Evolutionary conservation across 1,140 invertebrate species (phyloP).

Genomic region (Ptiloglossa arizonensis): DNA sequence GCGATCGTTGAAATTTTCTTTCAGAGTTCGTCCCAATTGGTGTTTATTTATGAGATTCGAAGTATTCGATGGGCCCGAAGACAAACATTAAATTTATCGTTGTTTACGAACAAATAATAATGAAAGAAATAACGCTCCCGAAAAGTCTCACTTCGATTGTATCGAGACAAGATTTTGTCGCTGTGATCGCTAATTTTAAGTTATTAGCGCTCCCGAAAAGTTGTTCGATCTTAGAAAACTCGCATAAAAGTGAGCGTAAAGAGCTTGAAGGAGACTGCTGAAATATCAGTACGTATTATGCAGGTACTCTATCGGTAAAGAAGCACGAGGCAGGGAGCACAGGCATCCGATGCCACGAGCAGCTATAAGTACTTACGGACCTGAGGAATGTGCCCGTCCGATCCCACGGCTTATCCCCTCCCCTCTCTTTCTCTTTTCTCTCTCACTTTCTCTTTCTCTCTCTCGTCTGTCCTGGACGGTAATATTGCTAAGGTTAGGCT

Average conservation of each 20-base stretch:
- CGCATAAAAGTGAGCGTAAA: background rate
- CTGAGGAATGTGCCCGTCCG: conserved; percentile 79
- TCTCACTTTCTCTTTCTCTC: conserved; percentile 42
- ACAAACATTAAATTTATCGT: too few species aligned
- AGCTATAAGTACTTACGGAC: conserved; percentile 67
- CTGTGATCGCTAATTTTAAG: too few species aligned
- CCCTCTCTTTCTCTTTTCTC: conserved; percentile 46
- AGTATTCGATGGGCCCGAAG: too few species aligned
- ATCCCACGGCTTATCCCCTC: conserved; percentile 77
- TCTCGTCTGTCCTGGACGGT: conserved; percentile 22
- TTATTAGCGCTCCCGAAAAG: too few species aligned
- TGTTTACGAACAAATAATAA: too few species aligned
- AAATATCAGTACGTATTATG: conserved; percentile 60
- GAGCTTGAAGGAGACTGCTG: conserved; percentile 24
- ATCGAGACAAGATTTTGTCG: too few species aligned
- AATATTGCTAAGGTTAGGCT: conserved; percentile 53
- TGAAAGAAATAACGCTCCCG: too few species aligned
- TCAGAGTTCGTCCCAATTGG: too few species aligned
- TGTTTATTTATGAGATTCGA: too few species aligned
- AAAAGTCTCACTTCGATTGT: too few species aligned
- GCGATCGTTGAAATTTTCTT: too few species aligned
- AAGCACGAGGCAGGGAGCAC: conserved; percentile 55
- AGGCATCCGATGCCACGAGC: conserved; percentile 73
- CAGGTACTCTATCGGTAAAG: conserved; percentile 58
- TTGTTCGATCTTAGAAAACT: background rate